phyloP scores from a whole-genome alignment of 2,888 invertebrate species.

The Phyto melanocephala region DNA sequence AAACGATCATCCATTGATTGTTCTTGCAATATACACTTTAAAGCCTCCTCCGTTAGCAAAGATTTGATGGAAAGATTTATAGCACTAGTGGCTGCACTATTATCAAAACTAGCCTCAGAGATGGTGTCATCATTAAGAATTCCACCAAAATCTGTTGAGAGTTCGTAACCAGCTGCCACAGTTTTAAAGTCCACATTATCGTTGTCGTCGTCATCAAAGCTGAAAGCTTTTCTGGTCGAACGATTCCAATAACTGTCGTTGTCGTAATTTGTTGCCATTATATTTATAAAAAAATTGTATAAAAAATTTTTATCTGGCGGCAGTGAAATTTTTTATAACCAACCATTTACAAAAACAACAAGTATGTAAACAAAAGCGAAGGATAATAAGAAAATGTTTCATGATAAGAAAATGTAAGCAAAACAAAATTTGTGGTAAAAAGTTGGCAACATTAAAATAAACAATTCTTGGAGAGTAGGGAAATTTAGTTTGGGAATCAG shows the following conservation, averaged over 20 bases:
- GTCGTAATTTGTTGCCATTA: slow-evolving; percentile 77
- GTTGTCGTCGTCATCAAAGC: slow-evolving; percentile 90
- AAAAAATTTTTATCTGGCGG: too few relatives aligned
- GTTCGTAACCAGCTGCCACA: slow-evolving; percentile 68
- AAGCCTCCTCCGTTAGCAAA: slow-evolving; percentile 74
- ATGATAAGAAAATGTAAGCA: neutral
- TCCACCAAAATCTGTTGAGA: slow-evolving; percentile 67
- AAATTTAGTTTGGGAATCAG: neutral
- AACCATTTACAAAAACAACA: neutral
- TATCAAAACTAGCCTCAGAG: slow-evolving; percentile 77
- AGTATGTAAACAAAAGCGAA: neutral
- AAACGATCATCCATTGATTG: slow-evolving; percentile 74
- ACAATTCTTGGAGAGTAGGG: neutral
- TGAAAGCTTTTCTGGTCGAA: slow-evolving; percentile 85
- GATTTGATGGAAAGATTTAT: slow-evolving; percentile 75
- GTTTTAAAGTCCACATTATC: slow-evolving; percentile 70
- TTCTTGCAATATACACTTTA: slow-evolving; percentile 73
- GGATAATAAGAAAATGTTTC: neutral
- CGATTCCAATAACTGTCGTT: slow-evolving; percentile 90
- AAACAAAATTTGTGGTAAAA: neutral
- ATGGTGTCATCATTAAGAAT: slow-evolving; percentile 75
- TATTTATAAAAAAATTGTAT: neutral
- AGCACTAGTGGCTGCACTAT: slow-evolving; percentile 68
- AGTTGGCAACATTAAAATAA: neutral
- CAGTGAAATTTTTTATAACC: too few relatives aligned